Conservation (phyloP, 2,888 invertebrate genomes). For the Archaeoteleia sp. region DNA sequence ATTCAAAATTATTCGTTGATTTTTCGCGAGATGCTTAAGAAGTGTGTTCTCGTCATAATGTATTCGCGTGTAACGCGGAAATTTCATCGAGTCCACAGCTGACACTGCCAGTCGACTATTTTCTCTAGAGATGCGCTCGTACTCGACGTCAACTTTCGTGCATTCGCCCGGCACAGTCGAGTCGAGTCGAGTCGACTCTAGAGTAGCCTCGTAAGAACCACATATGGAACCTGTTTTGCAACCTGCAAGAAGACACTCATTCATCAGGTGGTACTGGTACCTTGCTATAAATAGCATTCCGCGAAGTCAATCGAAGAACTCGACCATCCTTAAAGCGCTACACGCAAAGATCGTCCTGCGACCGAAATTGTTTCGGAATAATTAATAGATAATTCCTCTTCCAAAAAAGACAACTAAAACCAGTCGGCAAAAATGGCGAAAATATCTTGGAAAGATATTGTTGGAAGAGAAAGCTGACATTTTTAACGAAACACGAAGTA, state of each 20-base stretch:
- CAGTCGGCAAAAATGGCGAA: too few species aligned
- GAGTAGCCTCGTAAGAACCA: constrained; percentile 38
- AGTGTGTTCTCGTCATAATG: neutral
- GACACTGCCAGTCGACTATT: constrained; percentile 14
- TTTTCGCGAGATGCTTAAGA: neutral
- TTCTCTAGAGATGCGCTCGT: constrained; percentile 46
- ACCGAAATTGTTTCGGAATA: constrained; percentile 2
- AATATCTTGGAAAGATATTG: too few species aligned
- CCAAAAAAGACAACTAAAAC: too few species aligned
- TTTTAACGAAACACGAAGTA: too few species aligned
- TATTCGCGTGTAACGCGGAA: constrained; percentile 23
- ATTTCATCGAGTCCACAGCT: constrained; percentile 11
- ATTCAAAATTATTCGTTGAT: too few species aligned
- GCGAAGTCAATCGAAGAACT: constrained; percentile 64
- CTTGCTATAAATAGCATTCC: constrained; percentile 69
- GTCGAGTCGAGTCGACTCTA: constrained; percentile 9
- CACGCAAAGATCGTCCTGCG: neutral
- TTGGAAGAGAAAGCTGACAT: too few species aligned
- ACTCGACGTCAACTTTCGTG: constrained; percentile 42
- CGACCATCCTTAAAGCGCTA: constrained; percentile 49
- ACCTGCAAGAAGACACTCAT: constrained; percentile 53
- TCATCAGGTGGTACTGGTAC: constrained; percentile 59
- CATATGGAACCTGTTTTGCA: constrained; percentile 58
- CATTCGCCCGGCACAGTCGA: constrained; percentile 18
- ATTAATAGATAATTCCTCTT: neutral